Evolutionary conservation across 2,113 vertebrate species (phyloP).

Genomic region (Oncorhynchus mykiss): DNA sequence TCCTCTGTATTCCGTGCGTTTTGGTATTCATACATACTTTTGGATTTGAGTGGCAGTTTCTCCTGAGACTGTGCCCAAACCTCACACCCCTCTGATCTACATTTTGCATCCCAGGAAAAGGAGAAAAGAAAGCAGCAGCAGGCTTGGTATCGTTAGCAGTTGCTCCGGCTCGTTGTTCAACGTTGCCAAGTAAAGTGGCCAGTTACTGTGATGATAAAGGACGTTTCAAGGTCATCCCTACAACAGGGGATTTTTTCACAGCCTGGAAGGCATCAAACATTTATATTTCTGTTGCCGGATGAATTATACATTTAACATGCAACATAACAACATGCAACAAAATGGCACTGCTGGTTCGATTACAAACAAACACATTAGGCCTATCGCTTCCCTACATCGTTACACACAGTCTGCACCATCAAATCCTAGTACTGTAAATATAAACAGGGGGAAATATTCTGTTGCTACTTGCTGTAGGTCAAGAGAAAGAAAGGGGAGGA

Average conservation of each 20-base stretch:
- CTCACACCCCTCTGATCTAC: conserved; percentile 75
- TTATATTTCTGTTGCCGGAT: conserved; percentile 63
- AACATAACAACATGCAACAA: conserved; percentile 57
- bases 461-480: background rate
- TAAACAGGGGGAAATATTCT: conserved; percentile 3
- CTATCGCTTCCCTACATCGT: background rate
- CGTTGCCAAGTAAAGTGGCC: conserved; percentile 59
- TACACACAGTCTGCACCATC: conserved; percentile 17
- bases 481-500: conserved; percentile 7
- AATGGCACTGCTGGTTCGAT: conserved; percentile 54
- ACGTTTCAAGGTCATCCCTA: conserved; percentile 75
- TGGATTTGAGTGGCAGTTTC: conserved; percentile 73
- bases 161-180: conserved; percentile 47
- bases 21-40: conserved; percentile 75
- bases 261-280: conserved; percentile 66
- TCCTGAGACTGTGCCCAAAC: conserved; percentile 71
- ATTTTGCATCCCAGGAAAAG: conserved; percentile 74
- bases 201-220: conserved; percentile 68
- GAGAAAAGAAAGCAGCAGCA: conserved; percentile 57
- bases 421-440: conserved; percentile 19
- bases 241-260: conserved; percentile 50
- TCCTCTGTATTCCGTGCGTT: conserved; percentile 62
- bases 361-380: conserved; percentile 59
- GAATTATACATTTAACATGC: conserved; percentile 66
- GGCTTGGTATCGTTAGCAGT: conserved; percentile 10